phyloP scores from a whole-genome alignment of 2,888 invertebrate species.

The Pachliopta kotzebuea region DNA sequence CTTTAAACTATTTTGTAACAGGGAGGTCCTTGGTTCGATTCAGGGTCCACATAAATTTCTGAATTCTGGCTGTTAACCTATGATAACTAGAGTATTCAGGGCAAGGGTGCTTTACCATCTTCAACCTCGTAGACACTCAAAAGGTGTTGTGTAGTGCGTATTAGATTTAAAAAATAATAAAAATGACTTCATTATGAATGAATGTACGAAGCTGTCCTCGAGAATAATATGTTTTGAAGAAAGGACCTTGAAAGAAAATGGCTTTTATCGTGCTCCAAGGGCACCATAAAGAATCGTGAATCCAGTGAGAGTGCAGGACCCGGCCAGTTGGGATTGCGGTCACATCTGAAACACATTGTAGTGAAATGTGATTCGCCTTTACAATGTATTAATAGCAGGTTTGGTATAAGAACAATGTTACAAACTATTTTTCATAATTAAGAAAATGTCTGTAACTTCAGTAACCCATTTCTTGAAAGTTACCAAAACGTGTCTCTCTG shows the following conservation, averaged over 20 bases:
- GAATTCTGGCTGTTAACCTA: no score
- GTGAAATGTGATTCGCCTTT: conserved; percentile 22
- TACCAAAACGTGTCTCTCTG: no score
- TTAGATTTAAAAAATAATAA: no score
- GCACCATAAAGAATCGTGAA: conserved; percentile 15
- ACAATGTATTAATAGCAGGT: conserved; percentile 2
- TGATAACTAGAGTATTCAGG: no score
- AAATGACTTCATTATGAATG: no score
- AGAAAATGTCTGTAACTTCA: background rate
- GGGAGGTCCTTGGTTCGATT: no score
- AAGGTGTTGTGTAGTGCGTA: no score
- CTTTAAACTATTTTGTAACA: no score
- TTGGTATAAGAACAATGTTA: background rate
- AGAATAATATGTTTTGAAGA: background rate
- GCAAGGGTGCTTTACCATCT: no score
- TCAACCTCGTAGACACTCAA: no score
- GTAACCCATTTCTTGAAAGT: no score
- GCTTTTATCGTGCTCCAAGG: conserved; percentile 12
- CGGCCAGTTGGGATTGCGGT: conserved; percentile 6
- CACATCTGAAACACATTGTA: conserved; percentile 24
- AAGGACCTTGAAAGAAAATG: conserved; percentile 20
- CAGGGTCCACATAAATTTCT: no score
- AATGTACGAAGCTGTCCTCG: background rate
- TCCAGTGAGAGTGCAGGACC: conserved; percentile 16
- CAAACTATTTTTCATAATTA: background rate